Conservation (phyloP, 2,888 invertebrate genomes). For the Operophtera brumata region DNA sequence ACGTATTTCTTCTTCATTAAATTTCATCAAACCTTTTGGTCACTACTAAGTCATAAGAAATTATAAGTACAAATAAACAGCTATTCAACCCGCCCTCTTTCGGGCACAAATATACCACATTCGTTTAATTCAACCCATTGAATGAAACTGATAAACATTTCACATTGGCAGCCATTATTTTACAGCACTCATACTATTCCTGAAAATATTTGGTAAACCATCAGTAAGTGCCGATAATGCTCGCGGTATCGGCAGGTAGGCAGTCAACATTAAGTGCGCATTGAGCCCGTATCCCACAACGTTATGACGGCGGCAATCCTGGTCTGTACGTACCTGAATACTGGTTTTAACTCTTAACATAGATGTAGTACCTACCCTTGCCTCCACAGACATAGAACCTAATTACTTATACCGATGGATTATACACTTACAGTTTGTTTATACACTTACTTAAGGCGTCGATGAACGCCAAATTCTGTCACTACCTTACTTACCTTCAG, state of each 20-base stretch:
- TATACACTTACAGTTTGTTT: too few relatives aligned
- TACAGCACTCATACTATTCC: slow-evolving; percentile 13
- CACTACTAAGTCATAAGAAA: too few relatives aligned
- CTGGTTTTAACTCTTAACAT: background rate
- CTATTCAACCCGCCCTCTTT: background rate
- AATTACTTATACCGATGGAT: too few relatives aligned
- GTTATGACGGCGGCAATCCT: slow-evolving; percentile 1
- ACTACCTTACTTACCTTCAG: too few relatives aligned
- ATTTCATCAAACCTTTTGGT: too few relatives aligned
- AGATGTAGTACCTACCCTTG: background rate
- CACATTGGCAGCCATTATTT: background rate
- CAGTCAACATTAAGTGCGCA: slow-evolving; percentile 30
- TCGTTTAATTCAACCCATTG: too few relatives aligned
- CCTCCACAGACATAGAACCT: too few relatives aligned
- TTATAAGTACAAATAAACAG: too few relatives aligned
- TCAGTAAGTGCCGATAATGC: slow-evolving; percentile 17
- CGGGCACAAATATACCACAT: background rate
- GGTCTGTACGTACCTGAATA: background rate
- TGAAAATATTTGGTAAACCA: slow-evolving; percentile 20
- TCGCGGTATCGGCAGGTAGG: slow-evolving; percentile 22
- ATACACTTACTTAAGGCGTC: too few relatives aligned
- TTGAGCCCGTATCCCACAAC: slow-evolving; percentile 11
- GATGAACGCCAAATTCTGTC: too few relatives aligned
- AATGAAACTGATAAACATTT: background rate
- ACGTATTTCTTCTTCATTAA: too few relatives aligned